Evolutionary conservation across 2,113 vertebrate genomes (phyloP), one percentile per base, ranked within the genome.

Genomic region (Ornithorhynchus anatinus): DNA sequence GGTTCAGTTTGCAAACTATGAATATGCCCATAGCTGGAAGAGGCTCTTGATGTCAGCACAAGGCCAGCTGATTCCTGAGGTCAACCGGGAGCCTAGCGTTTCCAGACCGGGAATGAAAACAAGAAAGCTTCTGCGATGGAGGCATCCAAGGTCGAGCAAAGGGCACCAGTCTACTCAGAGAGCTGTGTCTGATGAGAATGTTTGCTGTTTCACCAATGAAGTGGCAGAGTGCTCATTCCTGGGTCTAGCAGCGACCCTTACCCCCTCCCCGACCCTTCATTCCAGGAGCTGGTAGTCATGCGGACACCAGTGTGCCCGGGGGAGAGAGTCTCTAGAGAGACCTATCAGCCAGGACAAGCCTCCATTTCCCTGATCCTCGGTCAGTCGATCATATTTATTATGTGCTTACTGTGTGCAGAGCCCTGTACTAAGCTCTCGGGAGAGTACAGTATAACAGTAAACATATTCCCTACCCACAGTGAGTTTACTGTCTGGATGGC

Each of bases 101-200:
- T 64, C 10, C 31, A 3, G 4, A 19, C 10, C 7, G 15, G 13
- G 3, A 6, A 2, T 11, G 8, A 43, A 57, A 63, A 3, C 14
- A 32, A 0, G 7, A 33, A 65, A 16, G 15, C 27, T 67, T 69
- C 73, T 7, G 47, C 51, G 44, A 59, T 10, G 72, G 33, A 61
- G 22, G 22, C 72, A 78, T n/a, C 27, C 54, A 68, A 53, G 68
- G n/a, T 16, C 13, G 11, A 66, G 69, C 53, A 43, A 44, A 76
- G 47, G 64, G 58, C 45, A 14, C 7, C 1, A 2, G 38, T 32
- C 62, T 61, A 72, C 77, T 64, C 80, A 71, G 72, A 74, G 81
- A 79, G 60, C 61, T 53, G 50, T 62, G 64, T 77, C 51, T 56
- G 38, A 61, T 59, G 40, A 81, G 38, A 59, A 64, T 52, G 51